phyloP scores from a whole-genome alignment of 2,113 vertebrate genomes.

The cattle (Bos taurus) region ARS-UCD2.0 NC_037339.1:34263001-34263500 shows the following conservation, averaged over 20 bases:
- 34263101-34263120: neutral
- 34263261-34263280: neutral
- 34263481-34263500: neutral
- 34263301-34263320: neutral
- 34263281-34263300: neutral
- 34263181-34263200: fast-evolving
- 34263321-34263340: neutral
- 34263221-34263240: neutral
- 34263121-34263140: neutral
- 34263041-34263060: neutral
- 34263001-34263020: neutral
- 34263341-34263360: neutral
- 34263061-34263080: neutral
- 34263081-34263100: neutral
- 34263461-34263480: fast-evolving
- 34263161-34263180: neutral
- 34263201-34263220: neutral
- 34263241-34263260: neutral
- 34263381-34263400: neutral
- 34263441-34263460: neutral
- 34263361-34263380: neutral
- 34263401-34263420: too few species aligned
- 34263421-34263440: neutral
- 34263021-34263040: neutral
- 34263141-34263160: neutral